phyloP scores from a whole-genome alignment of 2,113 vertebrate species.

The Riparia riparia region DNA sequence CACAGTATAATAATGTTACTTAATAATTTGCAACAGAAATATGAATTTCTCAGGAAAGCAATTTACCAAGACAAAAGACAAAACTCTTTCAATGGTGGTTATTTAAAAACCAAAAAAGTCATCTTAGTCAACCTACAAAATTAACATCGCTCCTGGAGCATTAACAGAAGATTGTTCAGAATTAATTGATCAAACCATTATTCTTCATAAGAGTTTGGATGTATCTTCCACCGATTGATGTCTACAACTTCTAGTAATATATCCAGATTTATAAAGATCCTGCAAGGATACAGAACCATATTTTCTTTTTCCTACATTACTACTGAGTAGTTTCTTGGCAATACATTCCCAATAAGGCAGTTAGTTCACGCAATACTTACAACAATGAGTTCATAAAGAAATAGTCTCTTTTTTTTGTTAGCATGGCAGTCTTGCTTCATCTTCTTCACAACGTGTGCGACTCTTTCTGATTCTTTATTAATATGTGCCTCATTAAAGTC shows the following conservation, averaged over 20 bases:
- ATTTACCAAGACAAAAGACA: neutral
- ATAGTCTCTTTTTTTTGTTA: constrained; percentile 84
- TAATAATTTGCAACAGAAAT: neutral
- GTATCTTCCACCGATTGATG: neutral
- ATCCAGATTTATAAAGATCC: neutral
- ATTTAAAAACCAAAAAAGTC: neutral
- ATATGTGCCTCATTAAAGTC: constrained; percentile 74
- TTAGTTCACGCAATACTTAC: constrained; percentile 79
- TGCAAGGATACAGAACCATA: neutral
- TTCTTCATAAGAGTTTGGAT: neutral
- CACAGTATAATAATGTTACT: neutral
- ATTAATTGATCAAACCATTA: neutral
- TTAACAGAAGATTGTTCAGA: neutral
- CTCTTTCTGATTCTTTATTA: constrained; percentile 88
- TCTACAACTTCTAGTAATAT: neutral
- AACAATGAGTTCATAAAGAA: constrained; percentile 90
- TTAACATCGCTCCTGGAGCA: neutral
- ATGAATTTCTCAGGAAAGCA: neutral
- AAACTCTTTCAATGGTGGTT: neutral
- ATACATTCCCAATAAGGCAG: neutral
- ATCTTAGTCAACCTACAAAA: neutral
- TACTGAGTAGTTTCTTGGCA: neutral
- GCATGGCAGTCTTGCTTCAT: constrained; percentile 95
- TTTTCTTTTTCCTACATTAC: neutral
- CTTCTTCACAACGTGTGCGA: constrained; percentile 88